Conservation (phyloP, 2,797 vertebrate species). For the Melanogrammus aeglefinus region DNA sequence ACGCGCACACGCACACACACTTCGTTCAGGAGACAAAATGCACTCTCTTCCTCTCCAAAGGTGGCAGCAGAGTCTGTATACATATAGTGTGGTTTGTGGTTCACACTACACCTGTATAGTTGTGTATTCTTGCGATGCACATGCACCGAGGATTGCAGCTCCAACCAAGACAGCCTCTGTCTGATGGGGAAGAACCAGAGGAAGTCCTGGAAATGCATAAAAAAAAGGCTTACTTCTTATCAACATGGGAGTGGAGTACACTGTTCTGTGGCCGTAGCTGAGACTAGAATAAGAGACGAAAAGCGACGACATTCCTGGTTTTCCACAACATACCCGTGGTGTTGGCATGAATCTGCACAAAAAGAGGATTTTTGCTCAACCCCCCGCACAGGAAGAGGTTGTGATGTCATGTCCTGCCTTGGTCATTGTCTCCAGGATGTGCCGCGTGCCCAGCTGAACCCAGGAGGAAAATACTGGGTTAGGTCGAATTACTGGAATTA, state of each 20-base stretch:
- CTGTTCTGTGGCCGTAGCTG: not conserved
- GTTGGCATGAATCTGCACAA: slow-evolving; percentile 89
- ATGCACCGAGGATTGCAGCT: slow-evolving; percentile 89
- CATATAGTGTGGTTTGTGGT: not conserved
- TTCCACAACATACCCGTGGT: slow-evolving; percentile 76
- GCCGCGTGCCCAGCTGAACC: slow-evolving; percentile 86
- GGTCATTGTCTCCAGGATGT: slow-evolving; percentile 88
- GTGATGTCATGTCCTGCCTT: slow-evolving; percentile 83
- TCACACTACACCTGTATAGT: slow-evolving; percentile 80
- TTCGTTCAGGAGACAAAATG: not conserved
- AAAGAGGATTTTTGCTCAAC: slow-evolving; percentile 91
- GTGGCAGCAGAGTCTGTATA: slow-evolving; percentile 36
- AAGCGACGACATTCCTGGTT: not conserved
- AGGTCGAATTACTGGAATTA: not conserved
- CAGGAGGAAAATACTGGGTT: not conserved
- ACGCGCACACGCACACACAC: not conserved
- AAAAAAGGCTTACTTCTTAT: not conserved
- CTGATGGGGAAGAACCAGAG: slow-evolving; percentile 86
- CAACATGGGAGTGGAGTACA: not conserved
- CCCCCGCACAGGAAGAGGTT: slow-evolving; percentile 92
- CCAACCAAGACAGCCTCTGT: slow-evolving; percentile 90
- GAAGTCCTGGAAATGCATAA: slow-evolving; percentile 66
- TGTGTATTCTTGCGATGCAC: slow-evolving; percentile 84
- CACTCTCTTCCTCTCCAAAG: slow-evolving; percentile 38
- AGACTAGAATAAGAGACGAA: too few relatives aligned